Base-by-base conservation (phyloP, 2,888 invertebrate genomes). In the Habrosyne pyritoides region DNA sequence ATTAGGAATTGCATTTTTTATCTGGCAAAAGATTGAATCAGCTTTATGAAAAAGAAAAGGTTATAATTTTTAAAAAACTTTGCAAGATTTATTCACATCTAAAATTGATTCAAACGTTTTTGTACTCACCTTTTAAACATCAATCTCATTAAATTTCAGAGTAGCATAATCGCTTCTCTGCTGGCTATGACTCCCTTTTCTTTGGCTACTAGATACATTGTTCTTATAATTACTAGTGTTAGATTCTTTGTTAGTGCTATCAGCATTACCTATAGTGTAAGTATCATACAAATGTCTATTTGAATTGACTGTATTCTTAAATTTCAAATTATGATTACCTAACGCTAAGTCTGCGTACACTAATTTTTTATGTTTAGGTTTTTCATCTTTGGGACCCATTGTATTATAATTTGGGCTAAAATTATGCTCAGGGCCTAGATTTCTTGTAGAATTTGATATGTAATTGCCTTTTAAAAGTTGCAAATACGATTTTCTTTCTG, bases 271-370 rank as follows among this genome's bases (percentile, higher is more conserved):
- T 86, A 90, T 86, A 78, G 91, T 79, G 79, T 93, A 93, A 57
- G 92, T 92, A 75, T 91, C 93, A 79, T 93, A 93, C 77, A 93
- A 86, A 73, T 92, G 93, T 82, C 93, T 89, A 87, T 93, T 93
- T 63, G 93, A 93, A 88, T 93, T 93, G 84, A 93, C 93, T 71
- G 93, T 93, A 81, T 93, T 93, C 79, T 93, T 93, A 88, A 93
- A 93, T 75, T 93, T 93, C 84, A 93, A 81, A 83, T 93, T 93
- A 86, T 93, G 93, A 77, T 93, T 93, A 75, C 91, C 92, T 87
- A 93, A 85, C 36, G 93, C 93, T 88, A 93, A 80, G 74, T 93
- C 93, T 64, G 93, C 93, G 70, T 93, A 93, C 53, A 93, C 93
- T 85, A 93, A 79, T 71, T 91, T 93, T 84, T 92, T 93, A 81